These are phyloP conservation scores for Furcifer pardalis DNA, from an alignment of 2,797 vertebrate genomes.

Conservation along the genomic window DNA sequence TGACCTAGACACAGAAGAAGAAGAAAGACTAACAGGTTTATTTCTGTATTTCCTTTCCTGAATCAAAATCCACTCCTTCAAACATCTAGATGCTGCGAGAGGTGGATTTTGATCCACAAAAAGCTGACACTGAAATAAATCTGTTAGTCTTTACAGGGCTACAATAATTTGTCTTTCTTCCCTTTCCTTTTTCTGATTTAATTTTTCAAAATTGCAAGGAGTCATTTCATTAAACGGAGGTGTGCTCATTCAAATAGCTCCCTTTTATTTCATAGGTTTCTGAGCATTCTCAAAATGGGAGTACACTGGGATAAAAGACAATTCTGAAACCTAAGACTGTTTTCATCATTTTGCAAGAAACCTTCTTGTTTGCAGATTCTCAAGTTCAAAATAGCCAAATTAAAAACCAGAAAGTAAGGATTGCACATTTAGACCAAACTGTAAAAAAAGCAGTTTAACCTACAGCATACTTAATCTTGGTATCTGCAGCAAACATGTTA, in stretches of 20 bases:
- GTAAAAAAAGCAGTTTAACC: neutral
- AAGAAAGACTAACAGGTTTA: no score
- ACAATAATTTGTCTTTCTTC: no score
- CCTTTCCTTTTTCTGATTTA: no score
- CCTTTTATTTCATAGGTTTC: neutral
- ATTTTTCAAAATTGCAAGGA: no score
- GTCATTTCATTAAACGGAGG: neutral
- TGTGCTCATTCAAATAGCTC: neutral
- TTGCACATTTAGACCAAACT: neutral
- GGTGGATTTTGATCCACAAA: no score
- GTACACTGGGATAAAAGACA: neutral
- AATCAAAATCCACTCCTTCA: no score
- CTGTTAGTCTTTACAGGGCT: no score
- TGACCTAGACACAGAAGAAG: no score
- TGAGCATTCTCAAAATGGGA: neutral
- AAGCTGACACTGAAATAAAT: no score
- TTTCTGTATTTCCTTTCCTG: no score
- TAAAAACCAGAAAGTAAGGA: neutral
- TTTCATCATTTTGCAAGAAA: neutral
- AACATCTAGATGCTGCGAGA: no score
- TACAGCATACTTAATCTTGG: neutral
- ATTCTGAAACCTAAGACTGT: neutral
- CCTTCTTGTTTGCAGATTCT: neutral
- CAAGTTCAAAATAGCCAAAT: neutral
- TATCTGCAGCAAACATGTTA: neutral